Base-by-base conservation (phyloP, 2,888 invertebrate genomes). In the Chydorus sphaericus region DNA sequence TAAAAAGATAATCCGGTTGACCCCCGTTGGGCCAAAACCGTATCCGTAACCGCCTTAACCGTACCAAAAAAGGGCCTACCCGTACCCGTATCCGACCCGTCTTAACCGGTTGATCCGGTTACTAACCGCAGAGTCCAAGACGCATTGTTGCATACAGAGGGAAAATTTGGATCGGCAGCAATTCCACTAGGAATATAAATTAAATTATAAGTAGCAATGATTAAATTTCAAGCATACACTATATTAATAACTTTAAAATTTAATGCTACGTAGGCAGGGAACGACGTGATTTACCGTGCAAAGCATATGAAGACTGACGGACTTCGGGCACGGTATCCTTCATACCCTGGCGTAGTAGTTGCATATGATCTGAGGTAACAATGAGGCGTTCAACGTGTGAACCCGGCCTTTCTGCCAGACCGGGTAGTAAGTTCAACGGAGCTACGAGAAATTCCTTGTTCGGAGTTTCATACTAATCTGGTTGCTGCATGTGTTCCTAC, bases 401-500 rank as follows among this genome's bases (percentile, higher is more conserved):
- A 66, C 94, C 89, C 54, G 98, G 73, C 0, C 97, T 97, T 72
- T 98, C 98, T 0, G 97, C 92, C 60, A 98, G 75, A 1, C 97
- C 98, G 60, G 93, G 94, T 51, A 98, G 74, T 63, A 99, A 74
- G 73, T 98, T 98, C 61, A 98, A 74, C 0, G 98, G 94, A 2
- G 98, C 98, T 55, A 98, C 97, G 91, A 98, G 94, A 67, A 97
- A 97, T 70, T 99, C 98, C 70, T 91, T 90, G 69, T 90, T 90
- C 0, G 94, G 91, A 14, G 90, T 86, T 66, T 98, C 93, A 69
- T 83, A 90, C 68, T 91, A 88, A 55, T 92, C 89, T 0, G 94
- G 92, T 69, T 85, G 89, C 67, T 89, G 85, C 63, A 82, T 82
- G 70, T 89, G 88, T 8, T 91, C 89, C 89, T 89, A 64, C 62